Conservation (phyloP, 2,113 vertebrate species). For the Tupaia tana region DNA sequence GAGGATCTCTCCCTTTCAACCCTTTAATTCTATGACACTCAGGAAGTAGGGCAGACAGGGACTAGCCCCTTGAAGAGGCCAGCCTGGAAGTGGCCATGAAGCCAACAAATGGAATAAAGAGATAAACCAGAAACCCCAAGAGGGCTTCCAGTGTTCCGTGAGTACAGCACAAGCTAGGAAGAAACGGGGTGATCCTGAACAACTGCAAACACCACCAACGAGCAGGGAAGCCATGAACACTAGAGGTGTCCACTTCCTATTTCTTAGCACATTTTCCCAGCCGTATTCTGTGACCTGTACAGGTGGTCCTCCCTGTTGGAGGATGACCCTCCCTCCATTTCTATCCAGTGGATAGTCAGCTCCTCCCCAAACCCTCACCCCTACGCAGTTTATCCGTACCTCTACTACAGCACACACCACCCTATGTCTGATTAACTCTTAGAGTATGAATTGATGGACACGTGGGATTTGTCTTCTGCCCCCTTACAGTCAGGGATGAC, state of each 20-base stretch:
- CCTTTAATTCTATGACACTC: background rate
- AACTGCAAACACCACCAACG: accelerated
- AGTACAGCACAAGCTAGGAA: background rate
- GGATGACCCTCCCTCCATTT: no score
- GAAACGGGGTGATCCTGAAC: background rate
- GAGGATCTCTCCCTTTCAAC: background rate
- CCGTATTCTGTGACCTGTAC: background rate
- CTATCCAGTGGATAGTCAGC: background rate
- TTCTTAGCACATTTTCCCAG: background rate
- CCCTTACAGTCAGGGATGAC: background rate
- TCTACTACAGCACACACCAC: background rate
- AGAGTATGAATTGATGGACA: background rate
- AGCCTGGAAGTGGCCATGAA: background rate
- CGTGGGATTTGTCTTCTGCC: background rate
- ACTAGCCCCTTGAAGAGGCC: background rate
- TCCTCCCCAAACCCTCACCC: accelerated
- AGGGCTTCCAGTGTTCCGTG: no score
- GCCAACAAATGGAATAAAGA: background rate
- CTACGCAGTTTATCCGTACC: accelerated
- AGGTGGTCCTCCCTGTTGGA: background rate
- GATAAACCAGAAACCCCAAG: background rate
- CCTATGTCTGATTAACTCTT: background rate
- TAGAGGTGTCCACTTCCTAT: accelerated
- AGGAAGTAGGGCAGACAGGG: background rate
- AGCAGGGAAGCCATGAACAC: accelerated